Evolutionary conservation across 2,797 vertebrate genomes (phyloP).

Genomic region (Lemur catta): DNA sequence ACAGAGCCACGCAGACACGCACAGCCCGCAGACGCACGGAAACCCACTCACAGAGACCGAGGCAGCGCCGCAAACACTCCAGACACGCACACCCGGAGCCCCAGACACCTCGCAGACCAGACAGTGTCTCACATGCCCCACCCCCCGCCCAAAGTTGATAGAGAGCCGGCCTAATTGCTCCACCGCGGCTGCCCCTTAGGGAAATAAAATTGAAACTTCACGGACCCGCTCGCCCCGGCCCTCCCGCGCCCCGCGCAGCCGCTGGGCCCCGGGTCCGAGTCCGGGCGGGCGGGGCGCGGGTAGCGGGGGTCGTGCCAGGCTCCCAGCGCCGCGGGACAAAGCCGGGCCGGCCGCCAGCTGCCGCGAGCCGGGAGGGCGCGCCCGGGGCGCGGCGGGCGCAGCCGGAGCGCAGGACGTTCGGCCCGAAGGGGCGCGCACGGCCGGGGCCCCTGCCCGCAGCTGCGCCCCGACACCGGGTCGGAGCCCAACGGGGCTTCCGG

Average conservation of each 20-base stretch:
- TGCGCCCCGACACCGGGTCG: neutral
- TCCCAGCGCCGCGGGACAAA: conserved; percentile 75
- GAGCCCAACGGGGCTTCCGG: neutral
- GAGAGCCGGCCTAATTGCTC: conserved; percentile 62
- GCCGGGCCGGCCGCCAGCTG: conserved; percentile 77
- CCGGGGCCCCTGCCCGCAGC: neutral
- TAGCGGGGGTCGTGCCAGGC: conserved; percentile 64
- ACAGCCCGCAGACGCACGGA: neutral
- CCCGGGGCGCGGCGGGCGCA: conserved; percentile 67
- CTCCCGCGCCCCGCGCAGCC: neutral
- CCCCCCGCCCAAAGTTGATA: conserved; percentile 68
- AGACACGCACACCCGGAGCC: conserved; percentile 42
- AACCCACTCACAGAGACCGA: neutral
- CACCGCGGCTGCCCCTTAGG: conserved; percentile 47
- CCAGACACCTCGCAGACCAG: conserved; percentile 62
- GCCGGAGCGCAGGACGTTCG: conserved; percentile 50
- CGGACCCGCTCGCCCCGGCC: neutral
- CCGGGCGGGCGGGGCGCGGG: conserved; percentile 46
- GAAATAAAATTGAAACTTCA: conserved; percentile 73
- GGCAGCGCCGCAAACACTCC: conserved; percentile 34
- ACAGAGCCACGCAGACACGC: neutral
- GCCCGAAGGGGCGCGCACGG: conserved; percentile 54
- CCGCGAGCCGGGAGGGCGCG: conserved; percentile 74
- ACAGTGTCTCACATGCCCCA: conserved; percentile 47
- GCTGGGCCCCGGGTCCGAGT: conserved; percentile 64